These are phyloP conservation scores for Halichoerus grypus DNA, from an alignment of 2,113 vertebrate species.

Conservation along the genomic window DNA sequence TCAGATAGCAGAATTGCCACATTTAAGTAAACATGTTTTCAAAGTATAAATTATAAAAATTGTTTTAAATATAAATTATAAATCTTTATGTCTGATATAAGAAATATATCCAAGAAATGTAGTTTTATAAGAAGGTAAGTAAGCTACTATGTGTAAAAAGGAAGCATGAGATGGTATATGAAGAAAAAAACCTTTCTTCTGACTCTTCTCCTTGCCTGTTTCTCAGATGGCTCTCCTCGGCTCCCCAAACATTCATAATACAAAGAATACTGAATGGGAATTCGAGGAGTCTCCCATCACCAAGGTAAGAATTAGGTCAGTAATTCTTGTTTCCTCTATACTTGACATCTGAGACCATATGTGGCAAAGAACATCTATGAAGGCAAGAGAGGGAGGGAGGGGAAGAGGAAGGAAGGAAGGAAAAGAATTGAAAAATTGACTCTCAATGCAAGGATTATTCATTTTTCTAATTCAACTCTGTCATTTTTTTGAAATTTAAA, in stretches of 20 bases:
- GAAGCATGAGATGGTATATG: not conserved
- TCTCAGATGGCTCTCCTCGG: not conserved
- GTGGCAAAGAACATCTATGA: not conserved
- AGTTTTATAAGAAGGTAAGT: not conserved
- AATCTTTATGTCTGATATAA: not conserved
- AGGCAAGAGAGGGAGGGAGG: not conserved
- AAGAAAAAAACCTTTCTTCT: not conserved
- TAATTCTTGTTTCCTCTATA: not conserved
- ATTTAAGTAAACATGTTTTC: not conserved
- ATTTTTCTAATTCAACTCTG: not conserved
- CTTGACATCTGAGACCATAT: not conserved
- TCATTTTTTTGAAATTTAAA: not conserved
- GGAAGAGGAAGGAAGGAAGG: not conserved
- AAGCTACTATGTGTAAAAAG: not conserved
- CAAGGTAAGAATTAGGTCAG: not conserved
- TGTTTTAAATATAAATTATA: not conserved
- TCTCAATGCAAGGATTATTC: not conserved
- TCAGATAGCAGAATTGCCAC: not conserved
- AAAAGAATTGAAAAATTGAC: not conserved
- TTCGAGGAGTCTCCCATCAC: not conserved
- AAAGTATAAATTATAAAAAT: constrained; percentile 2
- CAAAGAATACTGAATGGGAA: not conserved
- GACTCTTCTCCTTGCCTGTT: not conserved
- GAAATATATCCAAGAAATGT: not conserved
- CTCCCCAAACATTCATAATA: not conserved